These are phyloP conservation scores for Sinocyclocheilus maitianheensis DNA, from an alignment of 2,113 vertebrate genomes.

Conservation along the genomic window DNA sequence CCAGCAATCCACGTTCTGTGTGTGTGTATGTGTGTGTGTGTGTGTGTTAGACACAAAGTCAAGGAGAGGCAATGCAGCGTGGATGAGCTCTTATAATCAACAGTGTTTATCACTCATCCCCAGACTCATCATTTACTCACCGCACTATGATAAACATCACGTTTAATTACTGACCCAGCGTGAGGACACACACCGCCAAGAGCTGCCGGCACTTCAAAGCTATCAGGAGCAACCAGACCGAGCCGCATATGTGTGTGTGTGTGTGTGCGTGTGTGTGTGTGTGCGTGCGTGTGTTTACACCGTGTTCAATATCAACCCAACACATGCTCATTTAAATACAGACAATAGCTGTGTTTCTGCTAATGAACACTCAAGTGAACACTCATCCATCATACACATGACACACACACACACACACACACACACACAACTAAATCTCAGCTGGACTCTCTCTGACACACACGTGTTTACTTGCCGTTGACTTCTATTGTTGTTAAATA, in stretches of 20 bases:
- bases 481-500: constrained; percentile 16
- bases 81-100: constrained; percentile 35
- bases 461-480: background rate
- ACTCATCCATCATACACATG: constrained; percentile 30
- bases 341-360: constrained; percentile 31
- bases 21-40: background rate
- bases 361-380: constrained; percentile 24
- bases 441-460: constrained; percentile 42
- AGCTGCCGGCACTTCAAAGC: constrained; percentile 30
- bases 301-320: background rate
- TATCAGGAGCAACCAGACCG: constrained; percentile 25
- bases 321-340: constrained; percentile 46
- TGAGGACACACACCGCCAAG: constrained; percentile 17
- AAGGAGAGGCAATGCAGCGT: constrained; percentile 18
- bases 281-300: background rate
- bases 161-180: constrained; percentile 38
- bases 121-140: constrained; percentile 40
- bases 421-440: constrained; percentile 23
- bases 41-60: constrained; percentile 7
- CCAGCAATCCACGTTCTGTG: background rate
- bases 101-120: constrained; percentile 31
- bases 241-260: background rate
- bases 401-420: background rate
- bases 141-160: constrained; percentile 37
- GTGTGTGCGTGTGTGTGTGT: background rate